Evolutionary conservation across 2,113 vertebrate genomes (phyloP).

Genomic region (Phocoena sinus): DNA sequence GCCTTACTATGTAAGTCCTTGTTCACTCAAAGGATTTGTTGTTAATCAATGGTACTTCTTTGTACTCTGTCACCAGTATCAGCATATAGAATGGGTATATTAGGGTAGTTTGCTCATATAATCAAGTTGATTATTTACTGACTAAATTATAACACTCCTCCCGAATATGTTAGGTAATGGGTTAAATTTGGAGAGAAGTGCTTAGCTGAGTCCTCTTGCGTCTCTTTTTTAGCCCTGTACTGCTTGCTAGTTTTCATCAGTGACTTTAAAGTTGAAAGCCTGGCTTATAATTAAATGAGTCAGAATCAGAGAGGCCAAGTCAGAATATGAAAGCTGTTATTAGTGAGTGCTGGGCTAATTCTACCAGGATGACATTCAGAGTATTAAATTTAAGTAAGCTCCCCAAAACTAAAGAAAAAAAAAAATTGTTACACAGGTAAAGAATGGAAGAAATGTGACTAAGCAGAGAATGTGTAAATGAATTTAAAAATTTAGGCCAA

Average conservation of each 20-base stretch:
- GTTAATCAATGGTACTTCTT: not conserved
- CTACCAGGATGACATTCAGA: not conserved
- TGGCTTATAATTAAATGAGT: not conserved
- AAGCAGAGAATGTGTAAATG: not conserved
- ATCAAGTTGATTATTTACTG: not conserved
- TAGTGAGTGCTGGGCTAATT: not conserved
- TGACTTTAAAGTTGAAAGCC: constrained; percentile 5
- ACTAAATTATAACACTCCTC: not conserved
- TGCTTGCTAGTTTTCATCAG: not conserved
- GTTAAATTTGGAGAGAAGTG: constrained; percentile 3
- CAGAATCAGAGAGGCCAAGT: not conserved
- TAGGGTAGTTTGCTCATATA: not conserved
- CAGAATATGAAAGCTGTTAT: not conserved
- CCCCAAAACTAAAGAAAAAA: not conserved
- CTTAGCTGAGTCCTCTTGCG: not conserved
- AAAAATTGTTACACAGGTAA: not conserved
- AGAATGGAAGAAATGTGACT: not conserved
- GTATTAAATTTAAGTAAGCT: not conserved
- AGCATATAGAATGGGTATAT: not conserved
- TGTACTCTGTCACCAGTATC: not conserved
- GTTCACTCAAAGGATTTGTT: not conserved
- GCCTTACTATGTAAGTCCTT: constrained; percentile 83
- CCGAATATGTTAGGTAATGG: not conserved
- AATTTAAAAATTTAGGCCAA: not conserved
- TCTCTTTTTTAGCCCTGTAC: not conserved